Base-by-base conservation (phyloP, 2,888 invertebrate species). In the Dynastes hyllus region DNA sequence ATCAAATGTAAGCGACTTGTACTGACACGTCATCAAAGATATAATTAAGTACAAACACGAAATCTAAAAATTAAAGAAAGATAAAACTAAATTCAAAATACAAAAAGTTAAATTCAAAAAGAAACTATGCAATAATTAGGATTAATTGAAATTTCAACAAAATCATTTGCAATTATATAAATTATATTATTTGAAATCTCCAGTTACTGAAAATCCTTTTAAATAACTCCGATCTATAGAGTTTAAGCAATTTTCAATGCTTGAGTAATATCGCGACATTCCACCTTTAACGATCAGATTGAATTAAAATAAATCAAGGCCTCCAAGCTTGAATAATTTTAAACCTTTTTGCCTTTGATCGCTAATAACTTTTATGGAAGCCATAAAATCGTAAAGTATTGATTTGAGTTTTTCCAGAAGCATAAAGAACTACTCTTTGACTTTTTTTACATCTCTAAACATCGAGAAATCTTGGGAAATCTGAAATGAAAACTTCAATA, bases 231-330 rank as follows among this genome's bases (percentile, higher is more conserved):
- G 9, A 32, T 32, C 4, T 32, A 32, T 32, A 32, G 5, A 55
- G n/a, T 55, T 55, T 55, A 55, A 55, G 11, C 55, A 55, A 55
- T 55, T 55, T 55, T 55, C 55, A 55, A n/a, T 55, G 55, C n/a
- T 55, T 53, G 3, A 53, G 13, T 53, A n/a, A n/a, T 53, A 53
- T 53, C 53, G 45, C 45, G 45, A 45, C 45, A 45, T 45, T 45
- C 11, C 45, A 45, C 8, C 11, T 45, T 45, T 45, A 11, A 45
- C 11, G 8, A 45, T 2, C 45, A 45, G 11, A 45, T 45, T 45
- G 53, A 53, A 53, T n/a, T 11, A 53, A 22, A 22, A n/a, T 22
- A n/a, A 55, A 55, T 13, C 55, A 55, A 55, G 55, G 22, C 16
- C 13, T 55, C n/a, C 55, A 55, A 55, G 16, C 22, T 55, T 55